A percentile compares a stretch with the other conserved stretches of the same genome.
These are phyloP conservation scores for Patagioenas fasciata DNA, from an alignment of 2,113 vertebrate genomes.

Conservation along the genomic window DNA sequence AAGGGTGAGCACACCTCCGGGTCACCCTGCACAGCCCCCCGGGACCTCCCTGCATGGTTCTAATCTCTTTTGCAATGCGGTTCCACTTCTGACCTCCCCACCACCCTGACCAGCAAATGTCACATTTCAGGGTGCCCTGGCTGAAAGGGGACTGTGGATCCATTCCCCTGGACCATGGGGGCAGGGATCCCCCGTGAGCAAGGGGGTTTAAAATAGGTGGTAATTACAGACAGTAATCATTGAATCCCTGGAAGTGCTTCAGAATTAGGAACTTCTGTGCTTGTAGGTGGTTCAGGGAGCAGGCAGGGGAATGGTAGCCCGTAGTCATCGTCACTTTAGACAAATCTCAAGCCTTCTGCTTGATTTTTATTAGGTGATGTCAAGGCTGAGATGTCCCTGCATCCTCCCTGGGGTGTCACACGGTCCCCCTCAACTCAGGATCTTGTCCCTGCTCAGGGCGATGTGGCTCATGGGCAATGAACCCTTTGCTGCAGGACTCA, in stretches of 20 bases:
- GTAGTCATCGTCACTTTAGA: fast-evolving
- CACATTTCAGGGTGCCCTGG: not conserved
- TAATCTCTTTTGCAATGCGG: constrained; percentile 49
- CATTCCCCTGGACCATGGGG: fast-evolving
- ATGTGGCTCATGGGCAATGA: not conserved
- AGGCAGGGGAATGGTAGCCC: not conserved
- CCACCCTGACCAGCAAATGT: not conserved
- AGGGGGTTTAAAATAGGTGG: too few species aligned
- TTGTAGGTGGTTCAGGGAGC: fast-evolving
- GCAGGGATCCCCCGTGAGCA: not conserved
- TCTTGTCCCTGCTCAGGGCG: not conserved
- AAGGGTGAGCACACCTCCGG: constrained; percentile 2
- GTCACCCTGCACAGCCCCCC: not conserved
- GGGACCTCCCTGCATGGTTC: not conserved
- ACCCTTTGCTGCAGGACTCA: not conserved
- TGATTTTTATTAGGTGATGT: fast-evolving
- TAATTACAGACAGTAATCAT: not conserved
- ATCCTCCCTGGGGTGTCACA: not conserved
- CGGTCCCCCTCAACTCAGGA: not conserved
- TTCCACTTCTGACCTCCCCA: constrained; percentile 10
- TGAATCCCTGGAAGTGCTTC: not conserved
- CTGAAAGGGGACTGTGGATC: not conserved
- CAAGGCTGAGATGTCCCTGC: not conserved
- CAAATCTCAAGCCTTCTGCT: not conserved
- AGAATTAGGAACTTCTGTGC: not conserved